Base-by-base conservation (phyloP, 2,888 invertebrate species). In the Himalopsyche anomala region DNA sequence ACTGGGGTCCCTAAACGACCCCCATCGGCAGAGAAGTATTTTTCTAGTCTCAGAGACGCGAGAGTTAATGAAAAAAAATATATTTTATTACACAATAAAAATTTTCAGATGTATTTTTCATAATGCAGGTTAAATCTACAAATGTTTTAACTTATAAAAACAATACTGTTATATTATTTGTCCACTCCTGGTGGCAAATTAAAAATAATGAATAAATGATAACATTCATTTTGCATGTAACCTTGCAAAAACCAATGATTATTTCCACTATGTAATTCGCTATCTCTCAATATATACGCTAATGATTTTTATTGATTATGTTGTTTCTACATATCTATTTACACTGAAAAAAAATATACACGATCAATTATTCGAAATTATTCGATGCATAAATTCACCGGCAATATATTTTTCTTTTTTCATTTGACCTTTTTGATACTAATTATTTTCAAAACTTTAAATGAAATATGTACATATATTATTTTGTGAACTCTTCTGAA, bases 211-310 rank as follows among this genome's bases (percentile, higher is more conserved):
- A 62, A 62, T 62, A 62, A 62, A 62, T 62, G 62, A 62, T 62
- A 62, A 62, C 62, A 62, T 62, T 62, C 8, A 62, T 62, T 62
- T 62, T n/a, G 62, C 28, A 19, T 19, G 62, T 62, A 62, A 28
- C 62, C 62, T 62, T 62, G 62, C 62, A 62, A 62, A 62, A 62
- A 62, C 62, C 62, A 62, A 62, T 62, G 62, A 62, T 56, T 62
- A n/a, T 62, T 62, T 62, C 62, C 4, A 62, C n/a, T 62, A 62
- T 62, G 19, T 62, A 62, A 62, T 62, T 19, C 62, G 28, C 62
- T 62, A 62, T 62, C 62, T 62, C n/a, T 62, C 3, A 2, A 19
- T 62, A 19, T 19, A 62, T 62, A 62, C 62, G 5, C 8, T 19
- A 62, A 62, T 62, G 62, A 62, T 62, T 62, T 62, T n/a, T 19